Evolutionary conservation across 1,140 invertebrate genomes (phyloP).

Genomic region (Diachasma alloeum): DNA sequence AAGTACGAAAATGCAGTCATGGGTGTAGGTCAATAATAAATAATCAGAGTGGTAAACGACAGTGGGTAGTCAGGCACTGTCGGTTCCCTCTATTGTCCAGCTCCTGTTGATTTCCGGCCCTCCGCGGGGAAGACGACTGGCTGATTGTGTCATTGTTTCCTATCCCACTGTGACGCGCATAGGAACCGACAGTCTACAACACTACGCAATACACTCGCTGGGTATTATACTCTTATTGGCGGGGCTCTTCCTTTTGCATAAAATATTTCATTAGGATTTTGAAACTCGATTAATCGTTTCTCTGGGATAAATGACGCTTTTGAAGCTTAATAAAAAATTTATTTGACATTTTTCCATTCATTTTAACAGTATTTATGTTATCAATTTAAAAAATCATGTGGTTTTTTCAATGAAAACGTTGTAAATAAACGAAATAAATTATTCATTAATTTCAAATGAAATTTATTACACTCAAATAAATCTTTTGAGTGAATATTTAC

Average conservation of each 20-base stretch:
- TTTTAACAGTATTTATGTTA: no score
- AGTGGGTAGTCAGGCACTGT: background rate
- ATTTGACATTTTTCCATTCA: no score
- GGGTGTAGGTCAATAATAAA: conserved; percentile 3
- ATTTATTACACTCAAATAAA: no score
- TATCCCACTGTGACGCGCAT: background rate
- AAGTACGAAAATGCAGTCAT: no score
- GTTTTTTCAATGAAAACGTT: no score
- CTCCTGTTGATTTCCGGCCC: conserved; percentile 5
- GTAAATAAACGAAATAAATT: no score
- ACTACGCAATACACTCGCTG: background rate
- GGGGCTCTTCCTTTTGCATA: background rate
- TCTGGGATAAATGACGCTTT: no score
- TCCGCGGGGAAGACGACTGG: background rate
- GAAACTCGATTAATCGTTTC: background rate
- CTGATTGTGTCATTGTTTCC: conserved; percentile 16
- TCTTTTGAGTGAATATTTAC: no score
- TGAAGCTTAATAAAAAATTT: no score
- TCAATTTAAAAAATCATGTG: no score
- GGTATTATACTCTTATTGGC: background rate
- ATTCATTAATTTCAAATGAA: no score
- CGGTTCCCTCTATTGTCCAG: background rate
- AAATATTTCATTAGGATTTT: background rate
- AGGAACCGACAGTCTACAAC: background rate
- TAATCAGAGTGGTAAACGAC: conserved; percentile 6